Base-by-base conservation (phyloP, 2,113 vertebrate species). In the Mesitornis unicolor region DNA sequence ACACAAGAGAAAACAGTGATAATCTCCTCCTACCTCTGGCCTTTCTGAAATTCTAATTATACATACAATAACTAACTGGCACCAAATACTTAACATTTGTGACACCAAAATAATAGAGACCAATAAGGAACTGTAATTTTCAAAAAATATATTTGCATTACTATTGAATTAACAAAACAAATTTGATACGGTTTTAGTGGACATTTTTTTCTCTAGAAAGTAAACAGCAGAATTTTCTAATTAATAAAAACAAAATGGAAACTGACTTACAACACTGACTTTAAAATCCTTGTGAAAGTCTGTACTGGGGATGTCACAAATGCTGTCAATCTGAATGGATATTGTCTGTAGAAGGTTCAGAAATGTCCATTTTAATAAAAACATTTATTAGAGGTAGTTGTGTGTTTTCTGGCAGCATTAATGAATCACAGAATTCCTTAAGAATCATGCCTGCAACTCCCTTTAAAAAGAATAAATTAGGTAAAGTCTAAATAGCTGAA, bases 281-380 rank as follows among this genome's bases (percentile, higher is more conserved):
- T 95, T 80, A 94, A 97, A 96, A 94, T 70, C 93, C 78, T 94
- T 97, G 84, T 91, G 61, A 89, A 96, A 96, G 74, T 96, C 94
- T 96, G 91, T 96, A 93, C 89, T 95, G 89, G 82, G 89, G 96
- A 94, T 96, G 87, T 93, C 94, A 96, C 78, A 97, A 96, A 96
- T 96, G 87, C 81, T 96, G 93, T 85, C 94, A 91, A 95, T 93
- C 84, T 95, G 95, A 96, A 78, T 74, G 2, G 89, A 74, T 94
- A 57, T 54, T 94, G 81, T 95, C 91, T 97, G 94, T 76, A 94
- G 94, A 80, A 88, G 91, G 93, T 95, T 97, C 63, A 94, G 82
- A 96, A 96, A 97, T 18, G 91, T 80, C 89, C 63, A 67, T 91
- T 96, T 91, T 96, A 96, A 96, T 96, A 35, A 90, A 91, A 91